Evolutionary conservation across 2,888 invertebrate species (phyloP), one percentile per base, ranked within the genome.

Genomic region (Dolichopus griseipennis): DNA sequence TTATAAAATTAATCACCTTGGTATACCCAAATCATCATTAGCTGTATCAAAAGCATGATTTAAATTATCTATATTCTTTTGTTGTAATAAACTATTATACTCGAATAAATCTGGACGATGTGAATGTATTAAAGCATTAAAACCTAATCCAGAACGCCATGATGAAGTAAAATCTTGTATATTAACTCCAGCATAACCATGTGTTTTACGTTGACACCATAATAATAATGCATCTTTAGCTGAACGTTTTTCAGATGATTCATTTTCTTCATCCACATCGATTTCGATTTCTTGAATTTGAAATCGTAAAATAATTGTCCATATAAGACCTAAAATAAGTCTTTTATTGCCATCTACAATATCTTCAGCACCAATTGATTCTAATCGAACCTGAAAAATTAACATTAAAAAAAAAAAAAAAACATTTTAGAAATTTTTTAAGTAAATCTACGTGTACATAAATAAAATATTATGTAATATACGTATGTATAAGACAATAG

Each of bases 201-300:
- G 91, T 1, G 98, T 99, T 84, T 97, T 98, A 68, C 97, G 87
- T 83, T 99, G 98, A 79, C 98, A 98, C 99, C 99, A 99, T 74
- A 99, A 85, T 66, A 99, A 85, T 71, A 99, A 84, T 7, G 98
- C 98, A 83, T 99, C 99, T 85, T 98, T 99, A 73, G 98, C 98
- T 1, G 97, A 97, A 83, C 95, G 95, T 85, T 97, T 97, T 83
- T 98, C 97, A 37, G 95, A 95, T 72, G 95, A 95, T 80, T 93
- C 96, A 78, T 95, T 94, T 78, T 95, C 95, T 83, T 96, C 95
- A 78, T 95, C 95, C 80, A 95, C 95, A 82, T 96, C 95, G 75
- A 97, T 96, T 84, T 95, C 96, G 76, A 97, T 97, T 85, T 96
- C 96, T 83, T 97, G 97, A 76, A 99, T 99, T 86, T 98, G 97